A percentile compares a stretch with the other conserved stretches of the same genome.
phyloP scores from a whole-genome alignment of 2,888 invertebrate genomes.

The Agrenia bidenticulata region DNA sequence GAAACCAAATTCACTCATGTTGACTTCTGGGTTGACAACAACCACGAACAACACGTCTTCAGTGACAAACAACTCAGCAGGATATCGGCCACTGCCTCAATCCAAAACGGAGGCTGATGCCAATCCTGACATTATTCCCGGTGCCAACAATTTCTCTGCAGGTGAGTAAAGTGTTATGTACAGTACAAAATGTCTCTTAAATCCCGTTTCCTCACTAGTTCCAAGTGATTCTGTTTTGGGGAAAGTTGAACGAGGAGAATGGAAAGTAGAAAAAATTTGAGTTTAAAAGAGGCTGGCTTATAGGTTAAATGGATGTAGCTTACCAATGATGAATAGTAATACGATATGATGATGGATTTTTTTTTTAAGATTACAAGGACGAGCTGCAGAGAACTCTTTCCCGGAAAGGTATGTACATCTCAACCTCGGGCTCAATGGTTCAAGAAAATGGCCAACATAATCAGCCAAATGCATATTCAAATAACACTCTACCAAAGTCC shows the following conservation, averaged over 20 bases:
- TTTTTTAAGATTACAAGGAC: slow-evolving; percentile 42
- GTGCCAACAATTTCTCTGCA: slow-evolving; percentile 52
- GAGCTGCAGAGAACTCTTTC: slow-evolving; percentile 39
- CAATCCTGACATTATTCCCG: slow-evolving; percentile 53
- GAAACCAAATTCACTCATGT: slow-evolving; percentile 41
- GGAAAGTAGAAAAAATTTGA: too few relatives aligned
- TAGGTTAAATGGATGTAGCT: too few relatives aligned
- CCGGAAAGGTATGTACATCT: slow-evolving; percentile 40
- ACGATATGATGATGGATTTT: slow-evolving; percentile 6
- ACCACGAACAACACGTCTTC: slow-evolving; percentile 41
- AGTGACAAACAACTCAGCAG: slow-evolving; percentile 38
- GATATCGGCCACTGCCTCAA: slow-evolving; percentile 47
- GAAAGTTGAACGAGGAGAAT: too few relatives aligned
- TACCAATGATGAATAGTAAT: slow-evolving; percentile 2
- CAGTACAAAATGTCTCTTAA: not conserved
- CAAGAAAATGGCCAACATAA: slow-evolving; percentile 33
- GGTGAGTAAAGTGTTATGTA: slow-evolving; percentile 34
- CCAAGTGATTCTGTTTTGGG: too few relatives aligned
- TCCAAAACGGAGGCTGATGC: slow-evolving; percentile 50
- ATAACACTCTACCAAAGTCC: slow-evolving; percentile 31
- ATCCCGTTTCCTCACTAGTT: too few relatives aligned
- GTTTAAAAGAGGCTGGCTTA: too few relatives aligned
- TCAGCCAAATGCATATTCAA: slow-evolving; percentile 26
- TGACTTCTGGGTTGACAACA: slow-evolving; percentile 34
- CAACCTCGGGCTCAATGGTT: slow-evolving; percentile 31